phyloP scores from a whole-genome alignment of 2,113 vertebrate genomes.

The Phalacrocorax pelagicus region DNA sequence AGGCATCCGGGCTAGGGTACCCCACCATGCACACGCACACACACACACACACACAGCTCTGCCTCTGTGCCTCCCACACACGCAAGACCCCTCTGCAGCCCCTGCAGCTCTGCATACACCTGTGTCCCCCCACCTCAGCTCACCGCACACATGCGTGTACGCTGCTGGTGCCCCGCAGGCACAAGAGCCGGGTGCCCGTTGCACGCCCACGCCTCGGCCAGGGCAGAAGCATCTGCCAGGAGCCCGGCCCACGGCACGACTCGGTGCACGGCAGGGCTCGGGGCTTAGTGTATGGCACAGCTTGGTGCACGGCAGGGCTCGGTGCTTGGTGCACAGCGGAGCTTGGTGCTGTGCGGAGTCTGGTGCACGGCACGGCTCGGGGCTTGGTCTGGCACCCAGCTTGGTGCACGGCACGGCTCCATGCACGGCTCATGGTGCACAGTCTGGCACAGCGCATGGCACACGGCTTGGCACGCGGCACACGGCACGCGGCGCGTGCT shows the following conservation, averaged over 20 bases:
- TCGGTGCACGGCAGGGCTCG: accelerated
- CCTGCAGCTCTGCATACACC: neutral
- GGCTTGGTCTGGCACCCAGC: neutral
- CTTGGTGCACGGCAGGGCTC: neutral
- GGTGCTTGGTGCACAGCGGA: neutral
- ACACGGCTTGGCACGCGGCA: neutral
- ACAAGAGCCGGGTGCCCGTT: neutral
- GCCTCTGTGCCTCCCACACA: neutral
- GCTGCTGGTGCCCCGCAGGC: neutral
- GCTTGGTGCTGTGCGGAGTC: accelerated
- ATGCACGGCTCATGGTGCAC: neutral
- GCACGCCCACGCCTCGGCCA: neutral
- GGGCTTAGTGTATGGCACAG: neutral
- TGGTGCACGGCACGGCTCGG: neutral
- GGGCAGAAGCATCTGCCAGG: neutral
- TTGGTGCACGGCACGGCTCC: neutral
- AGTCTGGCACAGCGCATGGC: neutral
- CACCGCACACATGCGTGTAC: neutral
- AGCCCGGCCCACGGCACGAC: neutral
- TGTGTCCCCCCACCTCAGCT: neutral
- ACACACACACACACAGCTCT: neutral
- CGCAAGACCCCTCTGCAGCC: too few species aligned
- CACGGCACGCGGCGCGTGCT: neutral
- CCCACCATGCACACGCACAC: neutral
- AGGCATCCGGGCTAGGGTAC: too few species aligned